A percentile compares a stretch with the other conserved stretches of the same genome.
phyloP scores from a whole-genome alignment of 2,797 vertebrate genomes.

The Manis pentadactyla region DNA sequence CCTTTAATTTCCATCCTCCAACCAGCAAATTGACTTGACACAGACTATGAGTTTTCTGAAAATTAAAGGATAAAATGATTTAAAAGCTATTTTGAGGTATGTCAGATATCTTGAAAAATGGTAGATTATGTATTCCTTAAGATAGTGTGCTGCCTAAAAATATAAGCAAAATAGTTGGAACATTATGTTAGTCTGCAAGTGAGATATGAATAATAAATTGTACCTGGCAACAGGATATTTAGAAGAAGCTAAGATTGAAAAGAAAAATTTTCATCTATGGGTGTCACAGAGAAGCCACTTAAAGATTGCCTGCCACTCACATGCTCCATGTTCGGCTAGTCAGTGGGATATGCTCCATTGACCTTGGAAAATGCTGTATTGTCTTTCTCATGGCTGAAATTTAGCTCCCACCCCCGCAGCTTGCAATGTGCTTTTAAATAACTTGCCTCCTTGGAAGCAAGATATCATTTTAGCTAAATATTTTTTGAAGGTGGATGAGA shows the following conservation, averaged over 20 bases:
- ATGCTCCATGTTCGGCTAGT: not conserved
- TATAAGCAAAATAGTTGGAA: conserved; percentile 45
- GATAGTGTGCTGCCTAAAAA: conserved; percentile 14
- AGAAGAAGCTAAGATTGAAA: conserved; percentile 21
- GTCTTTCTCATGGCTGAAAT: not conserved
- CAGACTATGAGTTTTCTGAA: conserved; percentile 35
- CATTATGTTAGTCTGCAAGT: not conserved
- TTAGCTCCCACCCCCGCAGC: not conserved
- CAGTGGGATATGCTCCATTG: not conserved
- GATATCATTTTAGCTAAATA: conserved; percentile 35
- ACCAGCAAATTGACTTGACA: not conserved
- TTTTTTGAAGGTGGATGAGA: conserved; percentile 31
- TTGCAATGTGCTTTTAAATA: not conserved
- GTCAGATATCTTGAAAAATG: conserved; percentile 47
- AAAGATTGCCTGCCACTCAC: not conserved
- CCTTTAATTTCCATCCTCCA: not conserved
- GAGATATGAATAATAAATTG: conserved; percentile 1
- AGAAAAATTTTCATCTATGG: not conserved
- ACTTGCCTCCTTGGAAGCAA: not conserved
- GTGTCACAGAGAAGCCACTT: not conserved
- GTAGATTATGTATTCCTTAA: conserved; percentile 22
- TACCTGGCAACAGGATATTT: not conserved
- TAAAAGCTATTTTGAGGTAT: conserved; percentile 55
- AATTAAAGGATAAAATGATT: not conserved
- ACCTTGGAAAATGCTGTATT: not conserved